A percentile compares a stretch with the other conserved stretches of the same genome.
phyloP scores from a whole-genome alignment of 2,113 vertebrate species.

The Sminthopsis crassicaudata region DNA sequence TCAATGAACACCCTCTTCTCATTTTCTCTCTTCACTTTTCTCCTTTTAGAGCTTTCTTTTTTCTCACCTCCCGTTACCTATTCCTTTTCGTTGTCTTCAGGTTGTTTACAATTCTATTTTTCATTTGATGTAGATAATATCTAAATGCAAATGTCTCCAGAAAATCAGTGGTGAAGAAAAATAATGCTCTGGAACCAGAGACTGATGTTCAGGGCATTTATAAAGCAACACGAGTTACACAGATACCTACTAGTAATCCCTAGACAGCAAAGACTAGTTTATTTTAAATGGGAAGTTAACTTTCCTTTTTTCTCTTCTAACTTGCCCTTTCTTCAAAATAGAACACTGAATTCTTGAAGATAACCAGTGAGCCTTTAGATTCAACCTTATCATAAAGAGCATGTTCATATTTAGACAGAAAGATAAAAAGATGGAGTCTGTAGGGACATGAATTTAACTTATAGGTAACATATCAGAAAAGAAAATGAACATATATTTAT shows the following conservation, averaged over 20 bases:
- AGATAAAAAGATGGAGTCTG: slow-evolving; percentile 11
- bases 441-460: slow-evolving; percentile 2
- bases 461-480: slow-evolving; percentile 38
- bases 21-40: slow-evolving; percentile 51
- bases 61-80: slow-evolving; percentile 67
- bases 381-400: slow-evolving; percentile 38
- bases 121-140: slow-evolving; percentile 69
- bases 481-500: slow-evolving; percentile 9
- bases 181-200: slow-evolving; percentile 65
- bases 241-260: slow-evolving; percentile 70
- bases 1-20: slow-evolving; percentile 21
- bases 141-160: slow-evolving; percentile 80
- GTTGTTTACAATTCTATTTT: slow-evolving; percentile 72
- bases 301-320: slow-evolving; percentile 39
- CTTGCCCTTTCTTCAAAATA: slow-evolving; percentile 40
- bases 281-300: slow-evolving; percentile 71
- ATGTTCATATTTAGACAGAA: slow-evolving; percentile 36
- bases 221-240: slow-evolving; percentile 61
- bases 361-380: background rate
- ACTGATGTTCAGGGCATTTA: slow-evolving; percentile 73
- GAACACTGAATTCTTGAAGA: slow-evolving; percentile 55
- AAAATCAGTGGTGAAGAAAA: slow-evolving; percentile 73
- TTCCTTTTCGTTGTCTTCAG: slow-evolving; percentile 65
- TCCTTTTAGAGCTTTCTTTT: slow-evolving; percentile 51
- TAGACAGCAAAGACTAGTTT: slow-evolving; percentile 55